Evolutionary conservation across 92 coral and sea anemone species (phyloP).

Genomic region (Metridium senile): DNA sequence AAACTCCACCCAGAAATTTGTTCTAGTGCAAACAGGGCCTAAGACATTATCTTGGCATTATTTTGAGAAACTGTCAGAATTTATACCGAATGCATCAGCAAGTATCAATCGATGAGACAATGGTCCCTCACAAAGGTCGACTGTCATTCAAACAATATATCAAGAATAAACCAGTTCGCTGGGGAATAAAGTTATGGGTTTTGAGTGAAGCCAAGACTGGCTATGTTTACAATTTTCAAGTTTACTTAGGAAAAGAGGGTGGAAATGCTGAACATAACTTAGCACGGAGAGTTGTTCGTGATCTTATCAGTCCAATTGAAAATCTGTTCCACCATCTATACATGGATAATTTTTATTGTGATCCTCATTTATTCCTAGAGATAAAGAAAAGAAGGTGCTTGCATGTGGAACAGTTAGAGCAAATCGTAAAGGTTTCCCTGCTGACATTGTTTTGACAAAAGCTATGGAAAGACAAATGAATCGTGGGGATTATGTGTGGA

Average conservation of each 20-base stretch:
- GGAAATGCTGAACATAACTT: conserved; percentile 31
- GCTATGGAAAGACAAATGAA: conserved; percentile 25
- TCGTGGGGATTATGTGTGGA: conserved; percentile 40
- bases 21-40: no score
- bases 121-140: conserved; percentile 52
- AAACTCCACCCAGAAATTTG: no score
- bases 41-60: conserved; percentile 1
- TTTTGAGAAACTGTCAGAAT: not conserved
- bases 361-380: conserved; percentile 43
- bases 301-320: conserved; percentile 9
- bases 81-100: conserved; percentile 5
- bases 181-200: conserved; percentile 39
- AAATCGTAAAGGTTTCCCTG: conserved; percentile 48
- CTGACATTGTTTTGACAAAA: conserved; percentile 27
- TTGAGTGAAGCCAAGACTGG: conserved; percentile 33
- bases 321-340: conserved; percentile 30
- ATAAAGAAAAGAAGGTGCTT: conserved; percentile 22
- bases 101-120: conserved; percentile 43
- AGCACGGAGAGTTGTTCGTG: conserved; percentile 23
- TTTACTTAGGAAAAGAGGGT: conserved; percentile 39
- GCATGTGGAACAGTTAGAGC: conserved; percentile 53
- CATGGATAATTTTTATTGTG: conserved; percentile 52
- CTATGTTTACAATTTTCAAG: conserved; percentile 38
- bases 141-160: conserved; percentile 37
- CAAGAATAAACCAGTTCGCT: conserved; percentile 35